Evolutionary conservation across 2,113 vertebrate genomes (phyloP), one percentile per base, ranked within the genome.

Genomic region (Baryphthengus martii): DNA sequence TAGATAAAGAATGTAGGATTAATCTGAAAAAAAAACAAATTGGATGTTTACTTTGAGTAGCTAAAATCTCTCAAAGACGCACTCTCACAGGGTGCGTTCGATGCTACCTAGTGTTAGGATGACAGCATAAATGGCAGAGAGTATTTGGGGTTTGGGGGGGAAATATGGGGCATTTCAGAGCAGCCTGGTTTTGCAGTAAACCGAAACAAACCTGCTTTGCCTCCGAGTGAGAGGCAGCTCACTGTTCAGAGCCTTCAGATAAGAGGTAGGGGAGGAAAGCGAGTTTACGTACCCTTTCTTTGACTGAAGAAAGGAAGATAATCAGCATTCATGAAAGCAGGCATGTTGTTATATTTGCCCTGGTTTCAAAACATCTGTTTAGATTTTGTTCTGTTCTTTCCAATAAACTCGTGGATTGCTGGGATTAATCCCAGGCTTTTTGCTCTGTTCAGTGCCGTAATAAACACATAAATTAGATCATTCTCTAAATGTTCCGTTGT

Each of bases 71-170:
- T 84, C 24, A 16, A 18, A 7, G 8, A 23, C 28, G n/a, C n/a
- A n/a, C n/a, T n/a, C 25, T 80, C 49, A 72, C 8, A 8, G 33
- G 11, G 12, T 59, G 16, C 7, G 2, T 49, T 86, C 0, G 0
- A 14, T 58, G 63, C 56, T 87, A 67, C 23, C 63, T 84, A 9
- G 13, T 29, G 44, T 42, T 50, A 28, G 40, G 17, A 42, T 2
- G 10, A 19, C 29, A 52, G 33, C 0, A 0, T 37, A 75, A 76
- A 15, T 23, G 39, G 47, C 29, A 68, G 40, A 55, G 33, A 31
- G 17, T 55, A 26, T 40, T 37, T 65, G 45, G 5, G 5, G 3
- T 59, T 56, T 67, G 33, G 7, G 35, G 28, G 20, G 45, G 65
- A 75, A 77, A 26, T 11, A 17, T 15, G 33, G 53, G 50, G 19